Percentiles rank a stretch among this genome's conserved stretches.
phyloP scores from a whole-genome alignment of 2,113 vertebrate species.

The Calidris pugnax region DNA sequence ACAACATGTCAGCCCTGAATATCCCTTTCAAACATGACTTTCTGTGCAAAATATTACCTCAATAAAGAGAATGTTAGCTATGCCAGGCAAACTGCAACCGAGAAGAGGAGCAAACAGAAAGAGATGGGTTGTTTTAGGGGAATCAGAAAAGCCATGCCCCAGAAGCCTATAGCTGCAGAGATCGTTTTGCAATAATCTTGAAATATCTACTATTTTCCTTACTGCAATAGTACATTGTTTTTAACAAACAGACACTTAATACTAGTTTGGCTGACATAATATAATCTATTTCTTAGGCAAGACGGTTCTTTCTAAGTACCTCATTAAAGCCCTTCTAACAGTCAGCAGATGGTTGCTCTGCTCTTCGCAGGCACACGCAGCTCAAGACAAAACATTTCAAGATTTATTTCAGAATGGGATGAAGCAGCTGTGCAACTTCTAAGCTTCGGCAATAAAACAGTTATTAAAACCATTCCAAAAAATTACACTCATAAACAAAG shows the following conservation, averaged over 20 bases:
- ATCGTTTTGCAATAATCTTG: not conserved
- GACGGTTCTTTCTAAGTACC: not conserved
- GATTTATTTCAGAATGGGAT: not conserved
- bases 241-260: not conserved
- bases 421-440: not conserved
- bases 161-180: not conserved
- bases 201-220: not conserved
- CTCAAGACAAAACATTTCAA: not conserved
- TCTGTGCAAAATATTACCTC: not conserved
- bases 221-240: not conserved
- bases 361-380: not conserved
- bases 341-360: not conserved
- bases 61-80: not conserved
- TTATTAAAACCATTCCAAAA: not conserved
- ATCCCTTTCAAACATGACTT: not conserved
- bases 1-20: not conserved
- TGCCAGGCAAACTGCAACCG: not conserved
- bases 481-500: not conserved
- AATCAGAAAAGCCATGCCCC: not conserved
- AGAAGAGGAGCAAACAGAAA: not conserved
- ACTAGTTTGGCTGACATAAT: not conserved
- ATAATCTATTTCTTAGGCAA: not conserved
- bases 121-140: not conserved
- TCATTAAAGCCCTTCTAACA: not conserved
- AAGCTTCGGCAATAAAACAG: not conserved